A percentile compares a stretch with the other conserved stretches of the same genome.
phyloP scores from a whole-genome alignment of 2,113 vertebrate genomes.

The Phalacrocorax brasilianus region DNA sequence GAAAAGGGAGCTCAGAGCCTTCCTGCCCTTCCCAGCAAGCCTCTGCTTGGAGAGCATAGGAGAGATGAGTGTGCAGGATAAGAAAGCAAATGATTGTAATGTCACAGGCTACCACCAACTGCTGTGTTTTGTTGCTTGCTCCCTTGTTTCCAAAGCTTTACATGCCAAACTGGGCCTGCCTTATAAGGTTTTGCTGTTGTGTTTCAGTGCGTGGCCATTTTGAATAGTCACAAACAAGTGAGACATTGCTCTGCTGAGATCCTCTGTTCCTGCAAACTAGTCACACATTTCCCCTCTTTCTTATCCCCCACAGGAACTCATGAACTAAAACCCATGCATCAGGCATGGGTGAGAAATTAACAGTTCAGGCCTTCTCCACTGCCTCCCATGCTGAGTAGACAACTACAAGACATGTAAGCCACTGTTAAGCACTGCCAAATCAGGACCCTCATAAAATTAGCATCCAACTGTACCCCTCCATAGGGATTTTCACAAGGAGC shows the following conservation, averaged over 20 bases:
- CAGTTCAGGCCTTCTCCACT: neutral
- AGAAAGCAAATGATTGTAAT: neutral
- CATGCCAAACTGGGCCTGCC: neutral
- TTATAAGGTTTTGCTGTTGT: neutral
- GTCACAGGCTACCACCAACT: neutral
- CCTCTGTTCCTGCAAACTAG: neutral
- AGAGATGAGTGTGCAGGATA: neutral
- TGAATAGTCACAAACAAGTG: neutral
- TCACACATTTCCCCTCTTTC: neutral
- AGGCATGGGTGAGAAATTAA: neutral
- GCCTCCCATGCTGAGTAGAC: accelerated
- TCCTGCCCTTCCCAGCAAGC: neutral
- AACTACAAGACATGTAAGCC: neutral
- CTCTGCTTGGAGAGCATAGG: neutral
- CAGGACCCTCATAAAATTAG: neutral
- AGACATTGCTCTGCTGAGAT: neutral
- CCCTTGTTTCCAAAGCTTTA: neutral
- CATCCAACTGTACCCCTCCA: neutral
- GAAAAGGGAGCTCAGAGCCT: neutral
- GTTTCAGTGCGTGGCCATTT: neutral
- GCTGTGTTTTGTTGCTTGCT: neutral
- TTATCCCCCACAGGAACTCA: neutral
- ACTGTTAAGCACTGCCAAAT: neutral
- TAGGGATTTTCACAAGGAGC: neutral
- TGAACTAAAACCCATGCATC: neutral